These are phyloP conservation scores for Coelinius sp. DNA, from an alignment of 2,888 invertebrate species.

Conservation along the genomic window DNA sequence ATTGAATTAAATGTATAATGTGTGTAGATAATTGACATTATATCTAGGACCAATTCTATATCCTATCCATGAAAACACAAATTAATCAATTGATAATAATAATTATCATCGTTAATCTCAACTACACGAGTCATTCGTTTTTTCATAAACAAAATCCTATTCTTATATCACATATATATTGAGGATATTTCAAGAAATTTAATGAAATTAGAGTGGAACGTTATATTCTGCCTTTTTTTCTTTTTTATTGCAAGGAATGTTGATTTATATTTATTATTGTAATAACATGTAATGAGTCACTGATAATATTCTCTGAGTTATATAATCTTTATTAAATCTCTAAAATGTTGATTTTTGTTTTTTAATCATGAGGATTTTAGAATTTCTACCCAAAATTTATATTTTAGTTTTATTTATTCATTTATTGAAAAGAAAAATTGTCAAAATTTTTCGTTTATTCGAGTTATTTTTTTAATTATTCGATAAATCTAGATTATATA, in stretches of 20 bases:
- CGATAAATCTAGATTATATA: background rate
- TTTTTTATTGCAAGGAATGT: constrained; percentile 16
- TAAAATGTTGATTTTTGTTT: background rate
- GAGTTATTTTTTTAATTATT: too few species aligned
- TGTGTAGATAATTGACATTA: constrained; percentile 22
- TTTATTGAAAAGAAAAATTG: too few species aligned
- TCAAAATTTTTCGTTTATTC: too few species aligned
- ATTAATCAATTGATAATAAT: background rate
- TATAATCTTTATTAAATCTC: background rate
- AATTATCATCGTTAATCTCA: background rate
- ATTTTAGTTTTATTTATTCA: background rate
- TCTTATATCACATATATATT: constrained; percentile 25
- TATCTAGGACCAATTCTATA: constrained; percentile 22
- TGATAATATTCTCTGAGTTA: background rate
- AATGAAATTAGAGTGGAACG: background rate
- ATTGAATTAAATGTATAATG: too few species aligned
- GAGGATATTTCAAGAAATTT: constrained; percentile 7
- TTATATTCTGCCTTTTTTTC: background rate
- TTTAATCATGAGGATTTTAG: background rate
- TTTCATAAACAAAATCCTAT: constrained; percentile 19
- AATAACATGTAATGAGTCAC: background rate
- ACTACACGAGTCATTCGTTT: background rate
- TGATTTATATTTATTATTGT: background rate
- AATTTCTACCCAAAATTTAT: background rate
- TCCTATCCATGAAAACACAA: background rate